phyloP scores from a whole-genome alignment of 2,113 vertebrate genomes.

The Amia ocellicauda region DNA sequence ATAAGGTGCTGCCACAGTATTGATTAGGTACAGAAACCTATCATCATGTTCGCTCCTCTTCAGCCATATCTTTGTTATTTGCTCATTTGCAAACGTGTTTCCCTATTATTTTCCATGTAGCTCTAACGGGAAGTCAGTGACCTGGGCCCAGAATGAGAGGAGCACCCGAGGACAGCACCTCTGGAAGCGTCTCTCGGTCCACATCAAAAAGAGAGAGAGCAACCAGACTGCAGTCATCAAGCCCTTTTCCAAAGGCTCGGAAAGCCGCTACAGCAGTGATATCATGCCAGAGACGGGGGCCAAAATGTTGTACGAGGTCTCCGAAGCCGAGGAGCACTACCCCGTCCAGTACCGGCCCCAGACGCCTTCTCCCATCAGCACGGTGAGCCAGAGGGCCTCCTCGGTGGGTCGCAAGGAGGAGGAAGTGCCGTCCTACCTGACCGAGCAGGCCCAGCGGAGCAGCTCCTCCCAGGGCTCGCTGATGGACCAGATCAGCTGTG shows the following conservation, averaged over 20 bases:
- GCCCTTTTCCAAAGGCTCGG: constrained; percentile 88
- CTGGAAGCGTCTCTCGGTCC: constrained; percentile 92
- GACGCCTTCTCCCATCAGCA: constrained; percentile 89
- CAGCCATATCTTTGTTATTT: too few species aligned
- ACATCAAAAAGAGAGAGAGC: constrained; percentile 95
- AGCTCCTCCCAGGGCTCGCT: constrained; percentile 79
- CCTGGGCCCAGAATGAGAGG: constrained; percentile 92
- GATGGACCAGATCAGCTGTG: constrained; percentile 98
- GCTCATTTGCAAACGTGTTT: constrained; percentile 3
- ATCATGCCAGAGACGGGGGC: constrained; percentile 65
- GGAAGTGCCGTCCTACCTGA: constrained; percentile 66
- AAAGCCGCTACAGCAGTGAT: constrained; percentile 67
- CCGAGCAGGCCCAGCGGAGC: constrained; percentile 70
- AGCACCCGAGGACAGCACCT: constrained; percentile 85
- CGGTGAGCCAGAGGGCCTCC: constrained; percentile 77
- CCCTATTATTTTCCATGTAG: constrained; percentile 54
- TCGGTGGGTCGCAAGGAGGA: constrained; percentile 72
- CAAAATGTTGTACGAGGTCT: constrained; percentile 81
- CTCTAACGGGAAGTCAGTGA: constrained; percentile 95
- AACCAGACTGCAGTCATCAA: constrained; percentile 98
- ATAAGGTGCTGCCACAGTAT: too few species aligned
- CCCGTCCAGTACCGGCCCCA: constrained; percentile 72
- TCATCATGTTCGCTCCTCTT: too few species aligned
- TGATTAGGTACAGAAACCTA: too few species aligned
- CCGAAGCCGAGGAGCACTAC: constrained; percentile 79